Percentiles rank a stretch among this genome's conserved stretches.
Conservation (phyloP, 2,113 vertebrate species). For the Pelecanoides urinatrix region DNA sequence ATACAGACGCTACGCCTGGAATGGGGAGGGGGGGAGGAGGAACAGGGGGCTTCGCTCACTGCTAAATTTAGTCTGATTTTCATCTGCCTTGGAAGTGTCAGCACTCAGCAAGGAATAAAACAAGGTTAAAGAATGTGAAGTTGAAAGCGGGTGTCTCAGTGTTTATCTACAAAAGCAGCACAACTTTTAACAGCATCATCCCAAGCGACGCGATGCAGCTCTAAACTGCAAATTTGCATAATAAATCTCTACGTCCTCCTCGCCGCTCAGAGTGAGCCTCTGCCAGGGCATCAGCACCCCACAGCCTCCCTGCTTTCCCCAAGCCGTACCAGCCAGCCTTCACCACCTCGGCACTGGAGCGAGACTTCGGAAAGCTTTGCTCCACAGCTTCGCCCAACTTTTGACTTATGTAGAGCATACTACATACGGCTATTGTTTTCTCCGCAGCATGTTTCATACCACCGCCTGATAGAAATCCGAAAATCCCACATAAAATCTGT, state of each 20-base stretch:
- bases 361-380: background rate
- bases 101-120: conserved; percentile 68
- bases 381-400: background rate
- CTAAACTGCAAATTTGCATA: conserved; percentile 30
- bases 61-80: conserved; percentile 71
- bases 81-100: conserved; percentile 69
- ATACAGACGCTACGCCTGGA: background rate
- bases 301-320: background rate
- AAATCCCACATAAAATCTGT: conserved; percentile 16
- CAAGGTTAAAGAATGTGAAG: conserved; percentile 75
- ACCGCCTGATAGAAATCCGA: background rate
- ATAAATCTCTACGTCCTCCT: background rate
- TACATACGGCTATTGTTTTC: background rate
- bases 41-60: background rate
- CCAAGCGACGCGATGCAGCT: conserved; percentile 9
- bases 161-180: conserved; percentile 73
- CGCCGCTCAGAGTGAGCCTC: background rate
- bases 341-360: background rate
- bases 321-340: background rate
- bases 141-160: conserved; percentile 64
- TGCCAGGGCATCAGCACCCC: background rate
- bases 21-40: background rate
- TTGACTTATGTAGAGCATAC: background rate
- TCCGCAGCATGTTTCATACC: background rate
- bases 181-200: conserved; percentile 60